phyloP scores from a whole-genome alignment of 2,797 vertebrate genomes.

The Trachurus trachurus region DNA sequence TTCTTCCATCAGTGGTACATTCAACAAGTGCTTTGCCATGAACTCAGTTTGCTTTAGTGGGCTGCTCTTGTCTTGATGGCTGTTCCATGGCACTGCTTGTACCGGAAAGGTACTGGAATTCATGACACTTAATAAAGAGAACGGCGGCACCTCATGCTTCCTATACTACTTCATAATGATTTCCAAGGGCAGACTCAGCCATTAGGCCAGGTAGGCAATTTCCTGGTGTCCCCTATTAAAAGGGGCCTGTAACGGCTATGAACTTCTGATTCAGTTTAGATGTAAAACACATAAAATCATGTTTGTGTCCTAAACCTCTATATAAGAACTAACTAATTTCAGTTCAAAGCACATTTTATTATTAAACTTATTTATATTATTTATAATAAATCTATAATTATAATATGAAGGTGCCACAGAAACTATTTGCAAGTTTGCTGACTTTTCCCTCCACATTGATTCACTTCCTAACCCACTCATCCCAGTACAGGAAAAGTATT shows the following conservation, averaged over 20 bases:
- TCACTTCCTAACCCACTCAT: too few relatives aligned
- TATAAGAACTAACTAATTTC: too few relatives aligned
- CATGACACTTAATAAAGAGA: slow-evolving; percentile 3
- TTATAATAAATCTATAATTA: too few relatives aligned
- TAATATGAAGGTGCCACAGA: too few relatives aligned
- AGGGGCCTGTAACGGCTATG: not conserved
- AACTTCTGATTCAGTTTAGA: not conserved
- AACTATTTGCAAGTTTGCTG: too few relatives aligned
- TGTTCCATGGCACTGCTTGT: not conserved
- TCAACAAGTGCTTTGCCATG: slow-evolving; percentile 31
- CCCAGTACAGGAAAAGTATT: too few relatives aligned
- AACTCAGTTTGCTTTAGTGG: not conserved
- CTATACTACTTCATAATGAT: slow-evolving; percentile 6
- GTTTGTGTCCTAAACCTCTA: not conserved
- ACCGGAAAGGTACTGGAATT: slow-evolving; percentile 7
- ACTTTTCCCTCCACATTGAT: too few relatives aligned
- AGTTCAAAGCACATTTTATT: not conserved
- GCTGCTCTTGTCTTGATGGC: slow-evolving; percentile 18
- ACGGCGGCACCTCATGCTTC: slow-evolving; percentile 2
- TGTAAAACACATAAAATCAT: not conserved
- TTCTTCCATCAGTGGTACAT: slow-evolving; percentile 22
- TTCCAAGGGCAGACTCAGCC: not conserved
- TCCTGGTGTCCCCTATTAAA: not conserved
- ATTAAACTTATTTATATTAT: not conserved
- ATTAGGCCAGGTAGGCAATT: not conserved